Percentiles rank a stretch among this genome's conserved stretches.
Evolutionary conservation across 2,888 invertebrate species (phyloP).

Genomic region (Drosophila eohydei): DNA sequence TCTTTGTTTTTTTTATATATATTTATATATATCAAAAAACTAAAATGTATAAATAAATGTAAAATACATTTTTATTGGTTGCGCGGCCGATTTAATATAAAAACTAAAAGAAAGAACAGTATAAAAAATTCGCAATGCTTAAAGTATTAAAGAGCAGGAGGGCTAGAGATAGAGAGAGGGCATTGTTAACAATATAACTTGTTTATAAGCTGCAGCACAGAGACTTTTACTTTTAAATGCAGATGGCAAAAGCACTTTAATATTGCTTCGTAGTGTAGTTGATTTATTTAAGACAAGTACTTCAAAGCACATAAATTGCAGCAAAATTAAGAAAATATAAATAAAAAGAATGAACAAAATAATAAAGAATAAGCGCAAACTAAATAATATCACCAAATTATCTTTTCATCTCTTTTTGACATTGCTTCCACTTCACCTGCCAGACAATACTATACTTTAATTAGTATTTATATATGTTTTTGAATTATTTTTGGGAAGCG

Average conservation of each 20-base stretch:
- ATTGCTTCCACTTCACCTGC: conserved; percentile 36
- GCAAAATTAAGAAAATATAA: background rate
- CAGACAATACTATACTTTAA: conserved; percentile 33
- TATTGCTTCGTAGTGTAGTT: conserved; percentile 1
- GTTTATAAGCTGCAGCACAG: conserved; percentile 45
- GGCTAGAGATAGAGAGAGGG: conserved; percentile 22
- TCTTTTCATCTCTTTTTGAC: conserved; percentile 43
- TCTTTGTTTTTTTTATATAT: conserved; percentile 8
- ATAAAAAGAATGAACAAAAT: background rate
- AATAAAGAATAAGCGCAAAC: conserved; percentile 64
- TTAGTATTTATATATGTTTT: conserved; percentile 39
- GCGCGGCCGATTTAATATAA: conserved; percentile 53
- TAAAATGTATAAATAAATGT: conserved; percentile 62
- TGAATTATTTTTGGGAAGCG: conserved; percentile 13
- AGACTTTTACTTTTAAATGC: conserved; percentile 54
- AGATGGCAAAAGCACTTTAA: conserved; percentile 64
- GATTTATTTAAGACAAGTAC: conserved; percentile 22
- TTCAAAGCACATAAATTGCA: conserved; percentile 46
- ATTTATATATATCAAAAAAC: conserved; percentile 56
- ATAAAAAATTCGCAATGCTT: conserved; percentile 62
- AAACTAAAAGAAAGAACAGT: conserved; percentile 68
- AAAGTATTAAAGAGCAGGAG: conserved; percentile 45
- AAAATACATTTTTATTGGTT: conserved; percentile 53
- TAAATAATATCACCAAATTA: conserved; percentile 78
- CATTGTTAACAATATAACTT: conserved; percentile 32